Percentiles rank a stretch among this genome's conserved stretches.
phyloP scores from a whole-genome alignment of 37 sponge, comb jelly and placozoan species.

The Aplysina aerophoba region DNA sequence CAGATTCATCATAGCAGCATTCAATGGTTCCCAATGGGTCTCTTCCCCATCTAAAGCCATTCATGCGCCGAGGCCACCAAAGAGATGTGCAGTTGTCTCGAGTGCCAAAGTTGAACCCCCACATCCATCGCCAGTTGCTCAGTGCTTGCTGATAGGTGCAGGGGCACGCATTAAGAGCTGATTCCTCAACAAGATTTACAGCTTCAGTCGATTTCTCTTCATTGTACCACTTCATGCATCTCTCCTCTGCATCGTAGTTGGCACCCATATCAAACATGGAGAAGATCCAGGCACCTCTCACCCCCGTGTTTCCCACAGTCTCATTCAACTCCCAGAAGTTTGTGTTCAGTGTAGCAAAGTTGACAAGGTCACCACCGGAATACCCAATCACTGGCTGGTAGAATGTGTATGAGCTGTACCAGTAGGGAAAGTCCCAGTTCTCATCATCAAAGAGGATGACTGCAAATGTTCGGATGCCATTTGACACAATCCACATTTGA shows the following conservation, averaged over 20 bases:
- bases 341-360: background rate
- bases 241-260: conserved; percentile 1
- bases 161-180: conserved; percentile 47
- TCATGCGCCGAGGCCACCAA: background rate
- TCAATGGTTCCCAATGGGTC: conserved; percentile 37
- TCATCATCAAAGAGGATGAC: conserved; percentile 1
- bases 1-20: conserved; percentile 68
- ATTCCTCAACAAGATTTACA: background rate
- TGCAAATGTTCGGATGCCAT: conserved; percentile 3
- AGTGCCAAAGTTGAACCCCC: conserved; percentile 31
- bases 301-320: conserved; percentile 42
- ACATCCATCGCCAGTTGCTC: conserved; percentile 49
- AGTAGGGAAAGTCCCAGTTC: conserved; percentile 12
- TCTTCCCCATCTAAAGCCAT: background rate
- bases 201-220: background rate
- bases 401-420: background rate
- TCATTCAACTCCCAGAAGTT: conserved; percentile 17
- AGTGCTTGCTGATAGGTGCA: conserved; percentile 50
- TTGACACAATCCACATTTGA: conserved; percentile 17
- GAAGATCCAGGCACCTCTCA: conserved; percentile 53
- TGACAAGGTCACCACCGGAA: conserved; percentile 40
- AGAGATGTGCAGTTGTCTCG: conserved; percentile 44
- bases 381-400: conserved; percentile 48
- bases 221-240: conserved; percentile 42
- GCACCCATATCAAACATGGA: background rate